Percentiles rank a stretch among this genome's conserved stretches.
Evolutionary conservation across 2,888 invertebrate species (phyloP).

Genomic region (Incurvaria masculella): DNA sequence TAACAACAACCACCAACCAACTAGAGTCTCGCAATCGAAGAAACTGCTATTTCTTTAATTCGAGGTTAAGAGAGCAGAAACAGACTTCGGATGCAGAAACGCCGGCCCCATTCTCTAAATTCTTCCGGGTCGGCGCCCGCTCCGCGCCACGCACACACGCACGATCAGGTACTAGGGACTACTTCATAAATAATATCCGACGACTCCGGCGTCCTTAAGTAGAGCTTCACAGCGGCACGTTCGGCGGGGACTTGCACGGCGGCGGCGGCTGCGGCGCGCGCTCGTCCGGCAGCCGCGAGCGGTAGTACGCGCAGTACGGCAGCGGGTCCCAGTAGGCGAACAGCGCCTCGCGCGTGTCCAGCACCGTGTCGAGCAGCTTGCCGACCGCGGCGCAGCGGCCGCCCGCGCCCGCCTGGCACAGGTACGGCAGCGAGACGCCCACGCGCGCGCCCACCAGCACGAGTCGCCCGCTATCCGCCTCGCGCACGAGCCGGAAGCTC

Average conservation of each 20-base stretch:
- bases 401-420: slow-evolving; percentile 61
- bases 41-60: too few species aligned
- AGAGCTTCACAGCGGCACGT: slow-evolving; percentile 40
- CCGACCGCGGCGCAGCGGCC: slow-evolving; percentile 57
- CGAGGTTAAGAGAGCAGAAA: too few species aligned
- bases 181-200: slow-evolving; percentile 33
- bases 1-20: too few species aligned
- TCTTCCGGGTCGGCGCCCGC: neutral
- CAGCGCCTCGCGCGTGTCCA: slow-evolving; percentile 76
- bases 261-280: slow-evolving; percentile 47
- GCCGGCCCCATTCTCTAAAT: neutral
- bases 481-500: slow-evolving; percentile 71
- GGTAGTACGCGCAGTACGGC: slow-evolving; percentile 84
- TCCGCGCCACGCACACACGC: slow-evolving; percentile 37
- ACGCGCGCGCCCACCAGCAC: slow-evolving; percentile 62
- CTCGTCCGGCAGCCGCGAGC: slow-evolving; percentile 66
- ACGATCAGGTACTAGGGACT: slow-evolving; percentile 47
- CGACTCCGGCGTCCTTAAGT: slow-evolving; percentile 6
- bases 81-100: too few species aligned
- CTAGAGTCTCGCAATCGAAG: too few species aligned
- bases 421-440: slow-evolving; percentile 76
- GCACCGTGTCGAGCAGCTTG: slow-evolving; percentile 62
- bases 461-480: slow-evolving; percentile 56
- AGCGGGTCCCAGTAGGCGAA: slow-evolving; percentile 84
- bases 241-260: slow-evolving; percentile 55